Base-by-base conservation (phyloP, 2,113 vertebrate species). In the Eonycteris spelaea region DNA sequence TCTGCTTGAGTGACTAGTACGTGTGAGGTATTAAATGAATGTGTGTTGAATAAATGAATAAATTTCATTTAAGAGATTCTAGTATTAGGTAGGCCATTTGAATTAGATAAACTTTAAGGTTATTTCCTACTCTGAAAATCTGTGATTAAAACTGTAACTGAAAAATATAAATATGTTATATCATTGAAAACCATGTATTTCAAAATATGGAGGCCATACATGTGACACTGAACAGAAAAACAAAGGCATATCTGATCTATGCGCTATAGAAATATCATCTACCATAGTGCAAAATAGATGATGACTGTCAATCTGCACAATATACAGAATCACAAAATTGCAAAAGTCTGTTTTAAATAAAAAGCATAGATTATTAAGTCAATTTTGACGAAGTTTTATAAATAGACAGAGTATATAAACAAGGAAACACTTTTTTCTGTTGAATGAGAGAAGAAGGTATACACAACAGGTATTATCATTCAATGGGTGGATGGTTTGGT, bases 281-380 rank as follows among this genome's bases (percentile, higher is more conserved):
- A 57, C 5, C 6, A 35, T 10, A 51, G n/a, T 68, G 13, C 26
- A 65, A 61, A 92, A 74, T 24, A 90, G 28, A 73, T 67, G 15
- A 79, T 45, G 14, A 82, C 33, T 90, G 28, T 30, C 24, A 74
- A 61, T 79, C 26, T 87, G 30, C 63, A 82, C 9, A 77, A 8
- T 88, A 88, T 48, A n/a, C 5, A 80, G 65, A 79, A 80, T 80
- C 35, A 83, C 11, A 90, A 95, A 93, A 93, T 90, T 26, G n/a
- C 43, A 2, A 45, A 82, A 77, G 21, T 75, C 3, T 59, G n/a
- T 77, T 51, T 88, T 85, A n/a, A 59, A 45, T 48, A 45, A 45
- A 93, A 88, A 88, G 2, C 35, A 68, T 51, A 59, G 35, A 74
- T 78, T 73, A 61, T 68, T 85, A 67, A 12, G 19, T 95, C 4